These are phyloP conservation scores for Leontopithecus rosalia DNA, from an alignment of 2,797 vertebrate species.

Conservation along the genomic window DNA sequence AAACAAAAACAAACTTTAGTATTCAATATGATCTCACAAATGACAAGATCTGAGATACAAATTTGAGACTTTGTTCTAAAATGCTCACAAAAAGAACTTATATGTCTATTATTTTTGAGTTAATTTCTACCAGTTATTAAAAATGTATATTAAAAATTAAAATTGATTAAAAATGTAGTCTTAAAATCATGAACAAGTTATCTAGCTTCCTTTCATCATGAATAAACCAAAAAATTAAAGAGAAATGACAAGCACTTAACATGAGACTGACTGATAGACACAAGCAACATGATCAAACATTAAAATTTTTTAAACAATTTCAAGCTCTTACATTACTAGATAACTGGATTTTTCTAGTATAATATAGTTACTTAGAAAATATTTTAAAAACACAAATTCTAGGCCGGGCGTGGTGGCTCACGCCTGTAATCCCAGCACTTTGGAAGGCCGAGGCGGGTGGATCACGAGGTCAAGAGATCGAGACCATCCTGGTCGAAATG, in stretches of 20 bases:
- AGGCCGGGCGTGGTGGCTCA: no score
- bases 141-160: not conserved
- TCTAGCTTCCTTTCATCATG: conserved; percentile 27
- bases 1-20: not conserved
- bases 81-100: not conserved
- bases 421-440: no score
- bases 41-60: not conserved
- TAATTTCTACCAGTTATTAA: not conserved
- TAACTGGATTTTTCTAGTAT: not conserved
- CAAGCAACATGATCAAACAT: not conserved
- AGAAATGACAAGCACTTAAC: not conserved
- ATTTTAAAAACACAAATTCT: not conserved
- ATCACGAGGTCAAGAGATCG: no score
- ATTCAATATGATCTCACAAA: conserved; percentile 2
- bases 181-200: conserved; percentile 14
- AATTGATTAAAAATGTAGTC: conserved; percentile 18
- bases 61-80: conserved; percentile 19
- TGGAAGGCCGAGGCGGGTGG: no score
- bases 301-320: conserved; percentile 7
- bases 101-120: not conserved
- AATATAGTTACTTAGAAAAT: not conserved
- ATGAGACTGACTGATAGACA: not conserved
- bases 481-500: no score
- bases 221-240: conserved; percentile 38
- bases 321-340: conserved; percentile 20